Evolutionary conservation across 2,113 vertebrate species (phyloP).

Genomic region (Leptocoma aspasia): DNA sequence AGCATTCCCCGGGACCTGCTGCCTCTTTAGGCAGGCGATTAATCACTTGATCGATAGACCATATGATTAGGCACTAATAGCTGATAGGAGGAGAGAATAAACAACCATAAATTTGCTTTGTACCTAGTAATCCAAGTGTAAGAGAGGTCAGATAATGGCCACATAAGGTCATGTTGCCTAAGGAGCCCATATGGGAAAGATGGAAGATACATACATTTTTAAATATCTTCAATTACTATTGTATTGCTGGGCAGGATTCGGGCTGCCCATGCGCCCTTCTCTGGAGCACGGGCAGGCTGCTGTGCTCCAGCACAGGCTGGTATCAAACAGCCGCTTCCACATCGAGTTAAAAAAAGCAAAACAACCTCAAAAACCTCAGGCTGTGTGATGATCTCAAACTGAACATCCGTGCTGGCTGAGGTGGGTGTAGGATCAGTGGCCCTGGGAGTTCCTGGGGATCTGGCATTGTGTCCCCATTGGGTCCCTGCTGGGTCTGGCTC

Average conservation of each 20-base stretch:
- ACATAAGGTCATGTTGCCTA: conserved; percentile 76
- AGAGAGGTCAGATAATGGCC: conserved; percentile 80
- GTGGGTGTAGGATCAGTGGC: neutral
- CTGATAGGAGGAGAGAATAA: conserved; percentile 82
- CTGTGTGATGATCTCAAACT: neutral
- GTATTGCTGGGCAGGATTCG: neutral
- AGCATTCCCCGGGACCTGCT: conserved; percentile 77
- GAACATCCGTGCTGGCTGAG: neutral
- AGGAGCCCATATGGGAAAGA: conserved; percentile 69
- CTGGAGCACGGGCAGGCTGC: neutral
- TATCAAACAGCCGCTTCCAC: neutral
- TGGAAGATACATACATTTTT: conserved; percentile 67
- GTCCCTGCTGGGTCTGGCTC: neutral
- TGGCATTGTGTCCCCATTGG: neutral
- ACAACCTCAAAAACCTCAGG: conserved; percentile 37
- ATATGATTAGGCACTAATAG: conserved; percentile 89
- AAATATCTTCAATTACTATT: conserved; percentile 65
- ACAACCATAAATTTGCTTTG: conserved; percentile 82
- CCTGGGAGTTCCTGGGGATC: neutral
- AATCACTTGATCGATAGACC: conserved; percentile 89
- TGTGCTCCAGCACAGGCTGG: neutral
- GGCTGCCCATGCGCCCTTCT: neutral
- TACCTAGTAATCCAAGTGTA: conserved; percentile 80
- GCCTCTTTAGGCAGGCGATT: conserved; percentile 82
- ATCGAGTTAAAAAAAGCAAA: neutral